Conservation (phyloP, 2,797 vertebrate genomes). For the Peromyscus attwateri region DNA sequence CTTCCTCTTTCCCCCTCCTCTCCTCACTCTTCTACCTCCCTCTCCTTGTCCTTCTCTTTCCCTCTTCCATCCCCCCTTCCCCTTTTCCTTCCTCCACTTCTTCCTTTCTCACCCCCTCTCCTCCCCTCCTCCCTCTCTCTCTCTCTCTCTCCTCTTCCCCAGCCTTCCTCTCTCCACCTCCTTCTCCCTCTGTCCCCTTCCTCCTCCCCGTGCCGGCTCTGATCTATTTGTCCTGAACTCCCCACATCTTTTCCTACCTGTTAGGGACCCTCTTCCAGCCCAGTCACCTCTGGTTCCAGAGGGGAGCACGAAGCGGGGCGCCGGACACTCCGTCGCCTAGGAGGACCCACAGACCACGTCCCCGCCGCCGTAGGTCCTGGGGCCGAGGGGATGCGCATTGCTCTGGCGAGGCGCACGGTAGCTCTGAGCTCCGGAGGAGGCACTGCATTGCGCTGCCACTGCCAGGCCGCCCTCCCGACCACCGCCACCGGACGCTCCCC, state of each 20-base stretch:
- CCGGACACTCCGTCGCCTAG: background rate
- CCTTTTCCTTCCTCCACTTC: background rate
- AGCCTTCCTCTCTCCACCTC: background rate
- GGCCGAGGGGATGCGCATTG: rapidly evolving
- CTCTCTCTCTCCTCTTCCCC: no score
- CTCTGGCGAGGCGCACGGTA: rapidly evolving
- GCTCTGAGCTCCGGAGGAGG: no score
- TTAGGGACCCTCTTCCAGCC: background rate
- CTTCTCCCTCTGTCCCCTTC: background rate
- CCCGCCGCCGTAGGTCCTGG: background rate
- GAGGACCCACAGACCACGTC: background rate
- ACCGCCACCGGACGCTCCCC: background rate
- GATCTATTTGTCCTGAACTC: no score
- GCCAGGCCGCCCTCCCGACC: background rate
- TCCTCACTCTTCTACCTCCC: background rate
- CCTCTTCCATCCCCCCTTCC: background rate
- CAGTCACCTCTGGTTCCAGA: background rate
- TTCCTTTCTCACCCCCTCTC: no score
- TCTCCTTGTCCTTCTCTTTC: background rate
- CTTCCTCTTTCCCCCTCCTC: no score
- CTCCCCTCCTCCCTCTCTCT: no score
- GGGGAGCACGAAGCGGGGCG: background rate
- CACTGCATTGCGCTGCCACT: background rate
- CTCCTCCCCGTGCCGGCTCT: rapidly evolving
- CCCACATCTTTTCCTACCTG: background rate